Evolutionary conservation across 23 tunicate species (phyloP).

Genomic region (Ciona savignyi): DNA sequence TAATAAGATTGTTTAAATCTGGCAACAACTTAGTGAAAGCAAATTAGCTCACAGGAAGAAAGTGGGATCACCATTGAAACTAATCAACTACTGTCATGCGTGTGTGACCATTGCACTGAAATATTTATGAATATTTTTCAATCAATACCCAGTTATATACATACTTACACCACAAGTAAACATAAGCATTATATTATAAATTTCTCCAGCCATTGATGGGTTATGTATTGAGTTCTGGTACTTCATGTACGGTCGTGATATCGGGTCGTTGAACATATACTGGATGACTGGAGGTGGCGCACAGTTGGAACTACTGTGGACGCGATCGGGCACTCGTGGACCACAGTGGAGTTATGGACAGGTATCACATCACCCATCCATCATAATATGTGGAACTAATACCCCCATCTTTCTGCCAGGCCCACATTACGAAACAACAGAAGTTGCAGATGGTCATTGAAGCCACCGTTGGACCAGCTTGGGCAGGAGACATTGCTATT

Average conservation of each 20-base stretch:
- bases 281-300: conserved; percentile 54
- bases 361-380: no score
- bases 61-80: no score
- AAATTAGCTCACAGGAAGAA: neutral
- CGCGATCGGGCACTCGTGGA: conserved; percentile 67
- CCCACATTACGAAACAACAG: conserved; percentile 52
- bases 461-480: conserved; percentile 71
- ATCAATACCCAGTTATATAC: no score
- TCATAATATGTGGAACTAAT: no score
- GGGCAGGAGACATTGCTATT: conserved; percentile 98
- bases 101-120: no score
- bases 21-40: neutral
- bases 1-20: no score
- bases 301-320: conserved; percentile 60
- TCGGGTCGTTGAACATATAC: conserved; percentile 58
- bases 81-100: no score
- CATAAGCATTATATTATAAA: no score
- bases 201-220: conserved; percentile 32
- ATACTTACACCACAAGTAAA: no score
- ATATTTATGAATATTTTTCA: no score
- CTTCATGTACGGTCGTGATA: conserved; percentile 94
- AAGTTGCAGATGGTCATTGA: conserved; percentile 77
- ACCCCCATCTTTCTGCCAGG: conserved; percentile 47
- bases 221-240: conserved; percentile 88
- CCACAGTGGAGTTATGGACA: conserved; percentile 94